Evolutionary conservation across 2,113 vertebrate species (phyloP), one percentile per base, ranked within the genome.

Genomic region (Tylochromis polylepis): DNA sequence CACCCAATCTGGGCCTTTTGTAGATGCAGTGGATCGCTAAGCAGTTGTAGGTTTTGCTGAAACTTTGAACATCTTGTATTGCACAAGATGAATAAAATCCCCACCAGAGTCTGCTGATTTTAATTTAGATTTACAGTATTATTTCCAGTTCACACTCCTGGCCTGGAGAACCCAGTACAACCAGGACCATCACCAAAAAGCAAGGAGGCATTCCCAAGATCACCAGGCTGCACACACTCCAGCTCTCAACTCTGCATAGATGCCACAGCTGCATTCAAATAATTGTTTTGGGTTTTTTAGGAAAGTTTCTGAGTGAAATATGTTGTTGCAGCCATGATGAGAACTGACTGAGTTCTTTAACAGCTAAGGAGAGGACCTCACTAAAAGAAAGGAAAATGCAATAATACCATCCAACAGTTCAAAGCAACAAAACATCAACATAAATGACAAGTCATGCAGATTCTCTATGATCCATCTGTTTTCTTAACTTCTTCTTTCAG

Each of bases 251-350:
- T 18, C 57, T 55, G 3, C 8, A 31, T 34, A 8, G 3, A 31
- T 11, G 58, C 58, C 5, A 22, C 36, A 1, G 34, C 67, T 27
- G 22, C 22, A 27, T 46, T 72, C 67, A 46, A 27, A 72, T 49
- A 7, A 20, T 49, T 16, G 14, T 10, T 43, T 27, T 2, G 0
- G 0, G 3, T 7, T 20, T 11, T 27, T 75, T 49, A 75, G 0
- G 41, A 75, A 75, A 18, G 41, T 15, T 72, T 49, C 41, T 1
- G 15, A 20, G 22, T 29, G 5, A 75, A 49, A 46, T 0, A 49
- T 49, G 11, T 75, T 12, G 29, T 24, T 29, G 41, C 43, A 75
- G 43, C 24, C 43, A 75, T 20, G 29, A 49, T 29, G 15, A 49
- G 43, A 75, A 18, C 46, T 29, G 16, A 49, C 4, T 29, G 5